Base-by-base conservation (phyloP, 1,140 invertebrate species). In the Drosophila ironensis region DNA sequence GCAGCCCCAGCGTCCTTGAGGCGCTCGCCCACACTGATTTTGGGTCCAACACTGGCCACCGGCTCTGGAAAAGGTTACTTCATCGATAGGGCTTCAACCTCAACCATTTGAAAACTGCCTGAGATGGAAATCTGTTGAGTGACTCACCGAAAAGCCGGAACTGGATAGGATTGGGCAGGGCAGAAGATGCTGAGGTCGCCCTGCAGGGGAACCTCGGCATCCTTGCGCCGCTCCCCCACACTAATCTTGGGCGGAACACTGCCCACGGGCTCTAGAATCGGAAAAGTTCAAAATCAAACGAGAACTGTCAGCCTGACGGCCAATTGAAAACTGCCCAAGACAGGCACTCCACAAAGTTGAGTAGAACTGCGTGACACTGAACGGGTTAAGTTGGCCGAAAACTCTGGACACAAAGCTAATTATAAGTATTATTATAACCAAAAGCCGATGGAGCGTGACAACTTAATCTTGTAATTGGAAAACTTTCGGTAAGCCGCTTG, bases 91-190 rank as follows among this genome's bases (percentile, higher is more conserved):
- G n/a, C n/a, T n/a, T n/a, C n/a, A n/a, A n/a, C n/a, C n/a, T n/a
- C n/a, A 5, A 22, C 24, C n/a, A 9, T 41, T 4, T 46, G 42
- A 86, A 75, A 87, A 87, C 70, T 82, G 60, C 67, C 42, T 64
- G 4, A 28, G 7, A 4, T 19, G 3, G 1, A 9, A 6, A 0
- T 4, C 7, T n/a, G n/a, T n/a, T n/a, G n/a, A n/a, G n/a, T n/a
- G n/a, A n/a, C n/a, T 91, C 92, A 94, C 94, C 93, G 93, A 92
- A 92, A 94, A 46, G 91, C 52, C 67, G 94, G 93, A 64, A 93
- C 92, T 19, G 94, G 94, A 90, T 91, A 94, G 2, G 93, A 93
- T 86, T 94, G 94, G 44, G 93, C 93, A 24, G 92, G 92, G 88
- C 93, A 94, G 76, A 92, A 84, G 11, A 86, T 84, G 30, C 78